Evolutionary conservation across 2,797 vertebrate genomes (phyloP), one percentile per base, ranked within the genome.

Genomic region (Pelochelys cantorii): DNA sequence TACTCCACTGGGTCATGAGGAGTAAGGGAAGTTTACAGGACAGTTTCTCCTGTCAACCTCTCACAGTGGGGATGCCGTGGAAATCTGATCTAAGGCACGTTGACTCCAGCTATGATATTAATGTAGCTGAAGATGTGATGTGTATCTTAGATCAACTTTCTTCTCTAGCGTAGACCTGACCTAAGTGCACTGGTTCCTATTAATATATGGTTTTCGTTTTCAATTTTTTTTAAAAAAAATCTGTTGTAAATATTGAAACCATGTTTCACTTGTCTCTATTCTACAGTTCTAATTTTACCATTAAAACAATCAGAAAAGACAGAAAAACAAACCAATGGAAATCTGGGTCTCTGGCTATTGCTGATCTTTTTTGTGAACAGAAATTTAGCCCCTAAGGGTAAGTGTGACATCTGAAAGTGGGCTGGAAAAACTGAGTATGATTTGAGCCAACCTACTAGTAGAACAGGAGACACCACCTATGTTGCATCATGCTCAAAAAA

Each of bases 331-430:
- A 37, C 20, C 22, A 37, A n/a, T 20, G 68, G 20, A 34, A 71
- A 37, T 34, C 18, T 90, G 86, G 93, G 89, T 89, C 71, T 7
- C 56, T 94, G 18, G 2, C 90, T 84, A 56, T 85, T 93, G 48
- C 56, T 88, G 34, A 11, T 94, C 93, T 12, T 91, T 85, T 90
- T 0, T 80, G 85, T 89, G 91, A 93, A 82, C 13, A 62, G 78
- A 95, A 96, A 91, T 83, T 68, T 95, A 92, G 94, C 87, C 56
- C 59, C 68, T 31, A n/a, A 74, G 93, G 59, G 84, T n/a, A 92
- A 88, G 1, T 84, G 37, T 56, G 55, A 80, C 52, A 85, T 5
- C 13, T 48, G 22, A 15, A 7, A 7, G 54, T 79, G 5, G 1
- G 0, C 13, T 37, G n/a, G 42, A 86, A 83, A 84, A 87, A 77